Percentiles rank a stretch among this genome's conserved stretches.
Conservation (phyloP, 2,888 invertebrate genomes). For the Drosophila paramelanica region DNA sequence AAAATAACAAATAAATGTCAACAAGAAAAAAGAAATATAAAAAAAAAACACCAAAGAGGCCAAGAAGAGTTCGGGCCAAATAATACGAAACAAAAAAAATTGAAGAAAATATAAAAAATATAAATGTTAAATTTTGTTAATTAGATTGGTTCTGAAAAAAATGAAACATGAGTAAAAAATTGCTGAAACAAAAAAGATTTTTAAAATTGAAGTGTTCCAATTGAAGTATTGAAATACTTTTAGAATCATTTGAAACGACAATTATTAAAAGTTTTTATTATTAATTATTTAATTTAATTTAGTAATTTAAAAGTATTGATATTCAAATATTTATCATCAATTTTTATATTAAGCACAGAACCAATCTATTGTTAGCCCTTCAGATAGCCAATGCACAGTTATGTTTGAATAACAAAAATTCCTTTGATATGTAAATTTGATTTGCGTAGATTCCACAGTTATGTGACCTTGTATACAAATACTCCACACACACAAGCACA, state of each 20-base stretch:
- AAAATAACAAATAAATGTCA: slow-evolving; percentile 6
- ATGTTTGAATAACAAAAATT: slow-evolving; percentile 48
- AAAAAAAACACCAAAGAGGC: slow-evolving; percentile 8
- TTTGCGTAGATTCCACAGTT: slow-evolving; percentile 70
- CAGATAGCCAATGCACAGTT: slow-evolving; percentile 30
- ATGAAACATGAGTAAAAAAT: background rate
- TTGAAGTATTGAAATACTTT: too few relatives aligned
- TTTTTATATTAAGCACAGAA: slow-evolving; percentile 14
- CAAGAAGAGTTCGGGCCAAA: slow-evolving; percentile 15
- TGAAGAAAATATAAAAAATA: background rate
- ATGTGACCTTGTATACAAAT: slow-evolving; percentile 51
- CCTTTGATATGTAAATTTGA: slow-evolving; percentile 71
- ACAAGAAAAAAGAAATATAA: background rate
- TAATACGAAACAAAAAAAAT: slow-evolving; percentile 12
- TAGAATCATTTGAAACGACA: too few relatives aligned
- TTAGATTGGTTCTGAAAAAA: slow-evolving; percentile 48
- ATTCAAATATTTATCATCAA: background rate
- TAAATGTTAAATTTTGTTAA: slow-evolving; percentile 23
- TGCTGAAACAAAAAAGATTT: background rate
- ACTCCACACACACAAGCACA: slow-evolving; percentile 49
- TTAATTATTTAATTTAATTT: too few relatives aligned
- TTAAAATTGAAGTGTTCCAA: too few relatives aligned
- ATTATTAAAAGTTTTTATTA: too few relatives aligned
- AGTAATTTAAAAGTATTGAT: too few relatives aligned
- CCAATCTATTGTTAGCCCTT: slow-evolving; percentile 47